These are phyloP conservation scores for Suncus etruscus DNA, from an alignment of 2,113 vertebrate species.

Conservation along the genomic window DNA sequence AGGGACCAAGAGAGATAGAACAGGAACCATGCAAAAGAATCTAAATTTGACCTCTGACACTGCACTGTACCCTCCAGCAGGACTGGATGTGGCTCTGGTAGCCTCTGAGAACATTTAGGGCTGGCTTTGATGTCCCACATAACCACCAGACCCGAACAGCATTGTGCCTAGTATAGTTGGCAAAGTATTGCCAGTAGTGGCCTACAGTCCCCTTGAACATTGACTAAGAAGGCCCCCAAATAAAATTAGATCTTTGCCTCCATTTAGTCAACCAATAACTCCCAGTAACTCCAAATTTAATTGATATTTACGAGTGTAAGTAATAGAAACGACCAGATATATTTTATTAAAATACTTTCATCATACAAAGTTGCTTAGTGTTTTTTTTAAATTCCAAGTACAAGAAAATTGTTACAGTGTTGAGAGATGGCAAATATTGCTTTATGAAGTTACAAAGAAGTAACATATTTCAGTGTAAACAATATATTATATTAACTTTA, in stretches of 20 bases:
- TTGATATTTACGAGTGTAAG: slow-evolving; percentile 62
- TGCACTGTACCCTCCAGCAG: too few relatives aligned
- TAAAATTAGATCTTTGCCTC: neutral
- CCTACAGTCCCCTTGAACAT: too few relatives aligned
- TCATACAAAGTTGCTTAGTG: slow-evolving; percentile 52
- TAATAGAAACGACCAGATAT: slow-evolving; percentile 32
- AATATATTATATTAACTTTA: slow-evolving; percentile 77
- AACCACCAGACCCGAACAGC: too few relatives aligned
- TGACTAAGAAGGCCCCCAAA: too few relatives aligned
- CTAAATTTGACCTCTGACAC: too few relatives aligned
- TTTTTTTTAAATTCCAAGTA: slow-evolving; percentile 71
- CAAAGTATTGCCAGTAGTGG: too few relatives aligned
- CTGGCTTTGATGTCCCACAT: too few relatives aligned
- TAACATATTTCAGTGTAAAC: slow-evolving; percentile 75
- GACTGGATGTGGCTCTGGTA: too few relatives aligned
- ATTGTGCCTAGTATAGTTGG: too few relatives aligned
- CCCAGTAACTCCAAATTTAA: slow-evolving; percentile 66
- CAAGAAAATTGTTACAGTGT: slow-evolving; percentile 65
- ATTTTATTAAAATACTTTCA: slow-evolving; percentile 72
- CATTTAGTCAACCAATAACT: slow-evolving; percentile 23
- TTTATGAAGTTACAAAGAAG: slow-evolving; percentile 72
- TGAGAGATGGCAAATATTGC: slow-evolving; percentile 64
- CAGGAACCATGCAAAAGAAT: too few relatives aligned
- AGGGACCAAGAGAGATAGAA: too few relatives aligned
- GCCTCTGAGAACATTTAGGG: too few relatives aligned